phyloP scores from a whole-genome alignment of 2,113 vertebrate species.

The Lophochroa leadbeateri region DNA sequence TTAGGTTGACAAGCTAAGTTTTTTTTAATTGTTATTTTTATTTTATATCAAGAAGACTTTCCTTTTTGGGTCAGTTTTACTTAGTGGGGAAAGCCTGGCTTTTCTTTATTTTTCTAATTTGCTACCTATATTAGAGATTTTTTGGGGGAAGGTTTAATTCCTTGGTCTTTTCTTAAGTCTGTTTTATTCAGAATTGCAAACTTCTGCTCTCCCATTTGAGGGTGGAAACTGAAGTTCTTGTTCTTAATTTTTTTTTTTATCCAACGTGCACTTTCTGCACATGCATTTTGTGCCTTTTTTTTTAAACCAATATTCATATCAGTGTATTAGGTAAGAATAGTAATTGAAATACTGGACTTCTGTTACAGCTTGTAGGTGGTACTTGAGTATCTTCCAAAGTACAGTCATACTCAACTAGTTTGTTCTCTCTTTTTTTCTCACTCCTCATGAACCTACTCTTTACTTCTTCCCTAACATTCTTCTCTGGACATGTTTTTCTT shows the following conservation, averaged over 20 bases:
- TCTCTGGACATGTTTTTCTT: neutral
- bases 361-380: neutral
- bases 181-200: neutral
- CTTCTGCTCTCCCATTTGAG: neutral
- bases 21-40: neutral
- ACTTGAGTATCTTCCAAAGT: neutral
- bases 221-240: neutral
- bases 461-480: neutral
- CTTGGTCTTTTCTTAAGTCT: neutral
- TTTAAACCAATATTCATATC: neutral
- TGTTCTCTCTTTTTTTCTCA: neutral
- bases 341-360: neutral
- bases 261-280: neutral
- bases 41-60: neutral
- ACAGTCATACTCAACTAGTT: neutral
- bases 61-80: neutral
- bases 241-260: neutral
- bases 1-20: neutral
- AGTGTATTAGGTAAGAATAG: neutral
- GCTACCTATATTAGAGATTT: neutral
- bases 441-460: neutral
- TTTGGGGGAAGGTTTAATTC: neutral
- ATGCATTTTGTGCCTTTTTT: neutral
- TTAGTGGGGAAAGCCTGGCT: neutral
- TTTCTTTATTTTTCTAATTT: neutral